These are phyloP conservation scores for Caenorhabditis tropicalis DNA, from an alignment of 1,140 invertebrate genomes.

Conservation along the genomic window DNA sequence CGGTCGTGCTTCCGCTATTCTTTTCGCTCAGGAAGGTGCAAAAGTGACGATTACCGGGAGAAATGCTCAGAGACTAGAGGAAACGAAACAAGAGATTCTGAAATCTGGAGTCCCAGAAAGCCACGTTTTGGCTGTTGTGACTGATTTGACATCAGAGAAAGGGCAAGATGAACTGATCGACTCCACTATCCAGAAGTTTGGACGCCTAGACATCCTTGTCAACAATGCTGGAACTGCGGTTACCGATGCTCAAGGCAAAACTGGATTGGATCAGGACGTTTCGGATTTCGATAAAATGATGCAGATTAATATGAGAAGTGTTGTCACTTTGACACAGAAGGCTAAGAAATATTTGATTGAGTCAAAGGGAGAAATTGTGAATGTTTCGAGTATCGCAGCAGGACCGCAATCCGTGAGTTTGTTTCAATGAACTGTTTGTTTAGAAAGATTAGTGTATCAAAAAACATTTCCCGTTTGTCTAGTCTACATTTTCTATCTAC, in stretches of 20 bases:
- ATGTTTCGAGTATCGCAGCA: constrained; percentile 52
- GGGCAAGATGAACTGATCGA: constrained; percentile 49
- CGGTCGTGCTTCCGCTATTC: constrained; percentile 81
- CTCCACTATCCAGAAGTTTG: constrained; percentile 60
- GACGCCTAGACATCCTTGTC: constrained; percentile 59
- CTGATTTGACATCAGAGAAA: constrained; percentile 57
- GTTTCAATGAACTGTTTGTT: not conserved
- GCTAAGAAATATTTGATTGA: constrained; percentile 55
- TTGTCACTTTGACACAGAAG: constrained; percentile 49
- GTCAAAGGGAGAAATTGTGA: constrained; percentile 62
- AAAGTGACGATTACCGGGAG: constrained; percentile 80
- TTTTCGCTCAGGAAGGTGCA: constrained; percentile 80
- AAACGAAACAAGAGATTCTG: constrained; percentile 34
- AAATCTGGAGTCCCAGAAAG: constrained; percentile 36
- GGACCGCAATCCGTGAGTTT: not conserved
- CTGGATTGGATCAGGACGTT: not conserved
- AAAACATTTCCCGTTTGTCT: too few species aligned
- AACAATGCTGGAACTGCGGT: constrained; percentile 56
- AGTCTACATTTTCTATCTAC: too few species aligned
- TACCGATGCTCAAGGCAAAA: not conserved
- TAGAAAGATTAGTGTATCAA: too few species aligned
- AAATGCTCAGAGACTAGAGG: constrained; percentile 73
- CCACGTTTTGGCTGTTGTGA: constrained; percentile 44
- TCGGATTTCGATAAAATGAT: not conserved
- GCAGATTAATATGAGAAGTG: constrained; percentile 35